Conservation (phyloP, 2,888 invertebrate genomes). For the Dysmachus trigonus region DNA sequence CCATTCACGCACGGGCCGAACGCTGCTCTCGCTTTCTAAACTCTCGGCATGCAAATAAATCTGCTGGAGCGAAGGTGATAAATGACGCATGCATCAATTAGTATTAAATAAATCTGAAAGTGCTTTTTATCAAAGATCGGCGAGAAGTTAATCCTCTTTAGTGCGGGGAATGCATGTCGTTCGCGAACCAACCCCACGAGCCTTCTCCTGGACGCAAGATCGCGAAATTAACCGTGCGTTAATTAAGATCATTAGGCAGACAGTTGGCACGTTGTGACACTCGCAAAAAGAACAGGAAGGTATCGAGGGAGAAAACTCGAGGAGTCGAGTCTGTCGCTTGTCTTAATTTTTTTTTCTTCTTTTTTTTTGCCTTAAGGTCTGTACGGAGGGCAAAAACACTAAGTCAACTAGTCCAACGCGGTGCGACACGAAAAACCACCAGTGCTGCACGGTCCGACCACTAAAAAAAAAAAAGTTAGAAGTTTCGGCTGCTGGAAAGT, state of each 20-base stretch:
- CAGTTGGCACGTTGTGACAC: slow-evolving; percentile 2
- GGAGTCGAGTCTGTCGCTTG: background rate
- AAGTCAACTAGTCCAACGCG: background rate
- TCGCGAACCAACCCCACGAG: background rate
- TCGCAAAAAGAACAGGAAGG: background rate
- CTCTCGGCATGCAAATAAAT: background rate
- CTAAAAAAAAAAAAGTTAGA: background rate
- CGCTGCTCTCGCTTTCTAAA: background rate
- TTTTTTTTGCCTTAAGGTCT: background rate
- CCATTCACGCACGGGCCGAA: background rate
- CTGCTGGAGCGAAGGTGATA: background rate
- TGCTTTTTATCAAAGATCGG: background rate
- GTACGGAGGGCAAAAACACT: background rate
- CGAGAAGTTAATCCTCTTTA: background rate
- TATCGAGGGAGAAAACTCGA: background rate
- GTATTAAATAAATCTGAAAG: background rate
- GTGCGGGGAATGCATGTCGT: background rate
- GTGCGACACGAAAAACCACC: background rate
- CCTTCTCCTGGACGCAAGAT: background rate
- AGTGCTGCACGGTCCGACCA: background rate
- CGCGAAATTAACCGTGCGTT: background rate
- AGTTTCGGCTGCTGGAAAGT: slow-evolving; percentile 2
- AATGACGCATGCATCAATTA: background rate
- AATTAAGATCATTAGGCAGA: background rate
- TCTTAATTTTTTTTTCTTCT: background rate